Evolutionary conservation across 2,888 invertebrate genomes (phyloP).

Genomic region (Belgica antarctica): DNA sequence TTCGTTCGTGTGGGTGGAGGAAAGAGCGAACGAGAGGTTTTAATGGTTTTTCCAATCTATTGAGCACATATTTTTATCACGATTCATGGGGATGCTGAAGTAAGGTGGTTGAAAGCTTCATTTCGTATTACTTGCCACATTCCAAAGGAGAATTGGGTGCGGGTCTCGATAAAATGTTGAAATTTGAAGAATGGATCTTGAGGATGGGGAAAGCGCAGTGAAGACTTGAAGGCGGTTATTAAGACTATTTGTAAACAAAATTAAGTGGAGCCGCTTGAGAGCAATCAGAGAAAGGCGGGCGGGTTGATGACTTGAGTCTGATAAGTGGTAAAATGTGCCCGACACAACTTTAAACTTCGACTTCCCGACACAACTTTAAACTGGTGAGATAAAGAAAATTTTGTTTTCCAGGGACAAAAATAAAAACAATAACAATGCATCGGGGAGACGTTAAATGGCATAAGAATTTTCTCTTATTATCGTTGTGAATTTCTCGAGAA

Average conservation of each 20-base stretch:
- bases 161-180: not conserved
- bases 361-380: not conserved
- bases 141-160: not conserved
- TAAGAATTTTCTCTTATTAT: not conserved
- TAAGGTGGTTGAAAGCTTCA: no score
- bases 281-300: not conserved
- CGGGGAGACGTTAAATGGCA: not conserved
- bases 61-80: constrained; percentile 11
- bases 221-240: not conserved
- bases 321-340: not conserved
- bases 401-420: not conserved
- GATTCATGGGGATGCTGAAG: no score
- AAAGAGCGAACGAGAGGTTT: not conserved
- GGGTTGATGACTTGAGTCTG: not conserved
- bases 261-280: not conserved
- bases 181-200: not conserved
- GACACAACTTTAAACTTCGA: no score
- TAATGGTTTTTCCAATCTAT: constrained; percentile 14
- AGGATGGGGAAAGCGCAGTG: no score
- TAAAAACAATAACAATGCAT: not conserved
- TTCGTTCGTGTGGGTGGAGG: not conserved
- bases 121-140: no score
- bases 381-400: not conserved
- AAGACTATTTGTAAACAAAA: constrained; percentile 7
- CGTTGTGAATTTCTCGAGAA: not conserved